Evolutionary conservation across 2,113 vertebrate species (phyloP).

Genomic region (Thalassarche chlororhynchos): DNA sequence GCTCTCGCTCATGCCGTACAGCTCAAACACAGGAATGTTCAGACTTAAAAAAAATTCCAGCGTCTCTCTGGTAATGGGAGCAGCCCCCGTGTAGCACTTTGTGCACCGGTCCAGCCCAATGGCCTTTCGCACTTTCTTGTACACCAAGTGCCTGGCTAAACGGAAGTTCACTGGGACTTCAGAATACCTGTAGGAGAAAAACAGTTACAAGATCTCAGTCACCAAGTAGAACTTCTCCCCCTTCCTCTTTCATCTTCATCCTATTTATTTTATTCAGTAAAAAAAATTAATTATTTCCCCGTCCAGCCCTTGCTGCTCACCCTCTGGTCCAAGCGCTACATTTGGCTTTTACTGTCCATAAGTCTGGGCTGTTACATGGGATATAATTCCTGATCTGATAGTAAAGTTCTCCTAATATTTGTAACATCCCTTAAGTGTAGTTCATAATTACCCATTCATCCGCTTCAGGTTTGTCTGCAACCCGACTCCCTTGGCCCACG

Average conservation of each 20-base stretch:
- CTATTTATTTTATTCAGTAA: background rate
- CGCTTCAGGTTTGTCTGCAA: constrained; percentile 82
- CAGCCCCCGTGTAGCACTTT: constrained; percentile 85
- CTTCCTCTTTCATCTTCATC: background rate
- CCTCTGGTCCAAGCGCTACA: fast-evolving
- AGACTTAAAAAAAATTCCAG: constrained; percentile 94
- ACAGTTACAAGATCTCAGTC: fast-evolving
- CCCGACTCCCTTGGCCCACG: constrained; percentile 88
- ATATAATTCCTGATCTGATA: background rate
- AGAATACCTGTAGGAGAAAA: background rate
- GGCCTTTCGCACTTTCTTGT: constrained; percentile 83
- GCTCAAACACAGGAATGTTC: constrained; percentile 86
- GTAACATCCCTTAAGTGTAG: fast-evolving
- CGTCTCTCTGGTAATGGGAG: constrained; percentile 87
- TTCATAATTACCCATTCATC: constrained; percentile 81
- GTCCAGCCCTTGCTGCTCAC: background rate
- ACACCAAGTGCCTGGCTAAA: constrained; percentile 86
- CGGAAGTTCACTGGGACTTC: constrained; percentile 78
- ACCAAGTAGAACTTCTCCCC: no score
- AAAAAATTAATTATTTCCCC: background rate
- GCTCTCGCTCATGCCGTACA: constrained; percentile 94
- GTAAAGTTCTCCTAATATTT: background rate
- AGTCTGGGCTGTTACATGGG: background rate
- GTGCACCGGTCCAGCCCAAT: constrained; percentile 89
- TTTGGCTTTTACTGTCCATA: background rate